phyloP scores from a whole-genome alignment of 1,140 invertebrate species.

The Papilio dardanus region DNA sequence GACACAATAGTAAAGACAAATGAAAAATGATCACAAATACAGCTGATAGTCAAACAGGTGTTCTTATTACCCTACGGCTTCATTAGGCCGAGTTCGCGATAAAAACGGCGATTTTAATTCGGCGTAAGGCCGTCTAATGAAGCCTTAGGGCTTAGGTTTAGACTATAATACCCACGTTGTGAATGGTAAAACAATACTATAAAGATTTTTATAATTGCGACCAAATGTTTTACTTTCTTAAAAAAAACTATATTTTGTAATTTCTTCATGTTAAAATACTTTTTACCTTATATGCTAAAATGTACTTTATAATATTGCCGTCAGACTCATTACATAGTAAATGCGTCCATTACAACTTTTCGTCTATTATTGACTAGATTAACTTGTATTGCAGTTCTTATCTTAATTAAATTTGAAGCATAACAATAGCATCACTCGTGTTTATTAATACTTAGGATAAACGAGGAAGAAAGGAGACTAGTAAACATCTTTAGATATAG shows the following conservation, averaged over 20 bases:
- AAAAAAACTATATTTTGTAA: background rate
- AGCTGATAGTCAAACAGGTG: background rate
- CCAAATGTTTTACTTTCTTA: background rate
- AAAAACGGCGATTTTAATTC: too few relatives aligned
- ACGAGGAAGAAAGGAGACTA: background rate
- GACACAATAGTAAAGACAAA: background rate
- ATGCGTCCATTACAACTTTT: slow-evolving; percentile 18
- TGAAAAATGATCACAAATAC: background rate
- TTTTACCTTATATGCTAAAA: background rate
- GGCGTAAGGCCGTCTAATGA: too few relatives aligned
- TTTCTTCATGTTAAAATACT: background rate
- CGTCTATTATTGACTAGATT: slow-evolving; percentile 36
- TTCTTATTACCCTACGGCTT: too few relatives aligned
- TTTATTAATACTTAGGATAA: slow-evolving; percentile 13
- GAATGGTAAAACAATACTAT: background rate
- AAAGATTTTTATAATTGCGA: background rate
- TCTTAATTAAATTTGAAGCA: slow-evolving; percentile 37
- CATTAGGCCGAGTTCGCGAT: too few relatives aligned
- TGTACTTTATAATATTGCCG: slow-evolving; percentile 29
- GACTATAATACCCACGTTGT: too few relatives aligned
- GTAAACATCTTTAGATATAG: slow-evolving; percentile 12
- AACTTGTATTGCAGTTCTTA: slow-evolving; percentile 35
- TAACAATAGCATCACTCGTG: slow-evolving; percentile 34
- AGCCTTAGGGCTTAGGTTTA: too few relatives aligned
- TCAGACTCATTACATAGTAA: background rate